Evolutionary conservation across 2,113 vertebrate species (phyloP), one percentile per base, ranked within the genome.

Genomic region (Chionodraco myersi): DNA sequence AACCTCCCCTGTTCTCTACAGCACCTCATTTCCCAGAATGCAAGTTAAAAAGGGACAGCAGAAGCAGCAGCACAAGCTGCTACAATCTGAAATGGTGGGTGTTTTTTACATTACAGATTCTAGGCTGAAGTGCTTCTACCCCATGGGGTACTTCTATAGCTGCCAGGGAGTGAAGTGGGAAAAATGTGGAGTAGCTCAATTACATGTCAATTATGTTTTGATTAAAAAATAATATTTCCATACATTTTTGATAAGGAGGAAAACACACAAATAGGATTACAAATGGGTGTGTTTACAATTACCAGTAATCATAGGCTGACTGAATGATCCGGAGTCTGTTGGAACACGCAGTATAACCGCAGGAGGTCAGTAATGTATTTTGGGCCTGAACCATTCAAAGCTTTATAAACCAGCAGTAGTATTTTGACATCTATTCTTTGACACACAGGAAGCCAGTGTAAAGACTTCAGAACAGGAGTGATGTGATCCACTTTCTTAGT

Each of bases 11-110:
- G 52, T 68, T 65, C 80, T 67, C 83, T 41, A 72, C 67, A 59
- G 63, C 64, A 65, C 75, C 84, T 83, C 80, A 83, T 88, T 89
- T 84, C 68, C 86, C 87, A 82, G 62, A 90, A 87, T 69, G 66
- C 80, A 81, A 18, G 72, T 63, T 59, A 76, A 84, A 74, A 78
- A 0, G 49, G 63, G 63, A 62, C 48, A 30, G 66, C 41, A 64
- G 61, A 61, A 72, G 72, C 72, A 51, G 61, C 61, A 72, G 77
- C 45, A 26, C 52, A 62, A 58, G 54, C 45, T 21, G 72, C 52
- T 41, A 18, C 60, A 30, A 58, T 72, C 23, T 49, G 36, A 68
- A 77, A 83, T 49, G n/a, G 10, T 49, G 16, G 53, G 41, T 45
- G 49, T 47, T 64, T 72, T 68, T 77, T 63, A 45, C 47, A 54